Evolutionary conservation across 2,113 vertebrate species (phyloP).

Genomic region (Cephalopholis sonnerati): DNA sequence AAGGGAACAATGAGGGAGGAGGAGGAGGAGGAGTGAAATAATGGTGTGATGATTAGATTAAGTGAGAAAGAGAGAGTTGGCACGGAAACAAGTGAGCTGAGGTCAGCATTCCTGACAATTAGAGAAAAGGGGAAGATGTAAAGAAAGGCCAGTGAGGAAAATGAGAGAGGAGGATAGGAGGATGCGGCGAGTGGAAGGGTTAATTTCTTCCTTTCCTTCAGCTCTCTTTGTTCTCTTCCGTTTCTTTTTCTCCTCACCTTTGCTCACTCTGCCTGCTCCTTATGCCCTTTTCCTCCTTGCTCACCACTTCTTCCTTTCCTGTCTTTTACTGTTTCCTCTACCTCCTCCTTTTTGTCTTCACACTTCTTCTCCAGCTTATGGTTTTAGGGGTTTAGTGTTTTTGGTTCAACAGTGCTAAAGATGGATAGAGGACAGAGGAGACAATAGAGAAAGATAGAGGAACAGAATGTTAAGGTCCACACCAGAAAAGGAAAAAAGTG

Average conservation of each 20-base stretch:
- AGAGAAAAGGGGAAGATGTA: conserved; percentile 56
- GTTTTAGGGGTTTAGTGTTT: neutral
- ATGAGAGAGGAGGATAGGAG: conserved; percentile 5
- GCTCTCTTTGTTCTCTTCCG: conserved; percentile 1
- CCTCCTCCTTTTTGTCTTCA: neutral
- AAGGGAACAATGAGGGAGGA: conserved; percentile 45
- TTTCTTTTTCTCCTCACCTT: neutral
- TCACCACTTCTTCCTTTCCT: neutral
- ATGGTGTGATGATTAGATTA: conserved; percentile 76
- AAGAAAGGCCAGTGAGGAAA: conserved; percentile 54
- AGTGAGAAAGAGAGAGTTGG: conserved; percentile 67
- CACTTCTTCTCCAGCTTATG: neutral
- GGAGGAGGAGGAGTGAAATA: conserved; percentile 68
- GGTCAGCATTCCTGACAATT: conserved; percentile 77
- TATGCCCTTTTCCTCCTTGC: neutral
- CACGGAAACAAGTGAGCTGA: conserved; percentile 63
- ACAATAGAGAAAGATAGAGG: neutral
- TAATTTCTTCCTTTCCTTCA: conserved; percentile 36
- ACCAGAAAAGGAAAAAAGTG: neutral
- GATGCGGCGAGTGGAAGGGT: neutral
- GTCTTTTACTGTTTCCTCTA: neutral
- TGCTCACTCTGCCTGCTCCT: neutral
- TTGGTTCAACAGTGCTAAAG: neutral
- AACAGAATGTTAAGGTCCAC: neutral
- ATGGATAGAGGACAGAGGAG: neutral